phyloP scores from a whole-genome alignment of 1,140 invertebrate species.

The Drosophila murphyi region DNA sequence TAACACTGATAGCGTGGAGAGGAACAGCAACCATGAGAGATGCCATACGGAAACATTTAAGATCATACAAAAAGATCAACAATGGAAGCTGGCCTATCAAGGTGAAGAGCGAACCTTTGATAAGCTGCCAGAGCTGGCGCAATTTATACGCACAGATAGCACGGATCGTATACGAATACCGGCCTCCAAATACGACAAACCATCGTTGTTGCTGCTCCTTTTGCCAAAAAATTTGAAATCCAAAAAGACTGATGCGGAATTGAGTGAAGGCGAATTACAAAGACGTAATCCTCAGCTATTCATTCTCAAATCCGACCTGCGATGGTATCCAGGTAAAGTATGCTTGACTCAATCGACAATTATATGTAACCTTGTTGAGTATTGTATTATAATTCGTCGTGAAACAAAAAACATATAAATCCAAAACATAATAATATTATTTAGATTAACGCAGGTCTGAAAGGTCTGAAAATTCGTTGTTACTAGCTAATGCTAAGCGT shows the following conservation, averaged over 20 bases:
- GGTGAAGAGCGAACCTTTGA: slow-evolving; percentile 50
- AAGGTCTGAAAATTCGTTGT: no score
- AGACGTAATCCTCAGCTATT: slow-evolving; percentile 75
- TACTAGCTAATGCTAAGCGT: no score
- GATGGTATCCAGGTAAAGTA: slow-evolving; percentile 87
- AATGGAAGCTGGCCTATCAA: slow-evolving; percentile 65
- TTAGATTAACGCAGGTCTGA: no score
- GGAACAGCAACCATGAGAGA: slow-evolving; percentile 56
- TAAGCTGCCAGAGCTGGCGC: slow-evolving; percentile 63
- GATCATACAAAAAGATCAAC: slow-evolving; percentile 84
- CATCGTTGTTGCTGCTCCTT: slow-evolving; percentile 89
- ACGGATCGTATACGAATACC: slow-evolving; percentile 87
- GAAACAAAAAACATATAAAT: no score
- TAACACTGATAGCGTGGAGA: slow-evolving; percentile 27
- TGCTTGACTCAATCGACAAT: neutral
- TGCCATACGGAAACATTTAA: slow-evolving; percentile 89
- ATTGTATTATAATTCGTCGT: no score
- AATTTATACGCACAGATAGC: slow-evolving; percentile 65
- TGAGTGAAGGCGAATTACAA: slow-evolving; percentile 70
- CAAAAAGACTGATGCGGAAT: slow-evolving; percentile 79
- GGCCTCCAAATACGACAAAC: slow-evolving; percentile 93
- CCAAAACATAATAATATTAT: no score
- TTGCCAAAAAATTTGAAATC: slow-evolving; percentile 83
- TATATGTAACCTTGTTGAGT: neutral
- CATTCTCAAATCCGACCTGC: slow-evolving; percentile 86